Evolutionary conservation across 2,888 invertebrate species (phyloP), one percentile per base, ranked within the genome.

Genomic region (Amblyjoppa fuscipennis): DNA sequence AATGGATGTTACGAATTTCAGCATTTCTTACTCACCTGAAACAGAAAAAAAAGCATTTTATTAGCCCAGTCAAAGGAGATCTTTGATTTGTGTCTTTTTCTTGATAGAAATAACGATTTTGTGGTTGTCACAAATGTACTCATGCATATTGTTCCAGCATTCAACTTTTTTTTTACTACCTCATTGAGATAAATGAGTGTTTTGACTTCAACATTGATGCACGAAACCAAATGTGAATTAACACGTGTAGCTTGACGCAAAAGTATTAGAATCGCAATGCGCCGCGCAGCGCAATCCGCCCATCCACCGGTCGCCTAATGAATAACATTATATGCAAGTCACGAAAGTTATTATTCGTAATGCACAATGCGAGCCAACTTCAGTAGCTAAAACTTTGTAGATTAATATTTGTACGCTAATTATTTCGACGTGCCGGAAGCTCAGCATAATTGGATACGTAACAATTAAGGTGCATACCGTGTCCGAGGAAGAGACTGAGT

Each of bases 331-430:
- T 34, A 49, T 64, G 75, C 64, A 20, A 75, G n/a, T 45, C 64
- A 20, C 64, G 34, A 51, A 64, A 64, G 45, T 64, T 51, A 75
- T 75, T 75, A 64, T 64, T 75, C 75, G n/a, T 31, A 31, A 28
- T 34, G 64, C 5, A 49, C 64, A 75, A 64, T 64, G 49, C 31
- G 31, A 49, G 38, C 31, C 34, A 31, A n/a, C 61, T 64, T 31
- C n/a, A 11, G 49, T 9, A 75, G 11, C 31, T 20, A 28, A 49
- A 75, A 75, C 75, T 75, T 75, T 34, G 45, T n/a, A 20, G 75
- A 75, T 75, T 28, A 75, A 64, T 25, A 59, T 56, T 59, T 41
- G 59, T 28, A 49, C 49, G 49, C 49, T 75, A 64, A 75, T 75
- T 75, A 75, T 75, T 64, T 49, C 31, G 34, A 5, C 2, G n/a